Conservation (phyloP, 2,797 vertebrate species). For the Cossypha caffra region DNA sequence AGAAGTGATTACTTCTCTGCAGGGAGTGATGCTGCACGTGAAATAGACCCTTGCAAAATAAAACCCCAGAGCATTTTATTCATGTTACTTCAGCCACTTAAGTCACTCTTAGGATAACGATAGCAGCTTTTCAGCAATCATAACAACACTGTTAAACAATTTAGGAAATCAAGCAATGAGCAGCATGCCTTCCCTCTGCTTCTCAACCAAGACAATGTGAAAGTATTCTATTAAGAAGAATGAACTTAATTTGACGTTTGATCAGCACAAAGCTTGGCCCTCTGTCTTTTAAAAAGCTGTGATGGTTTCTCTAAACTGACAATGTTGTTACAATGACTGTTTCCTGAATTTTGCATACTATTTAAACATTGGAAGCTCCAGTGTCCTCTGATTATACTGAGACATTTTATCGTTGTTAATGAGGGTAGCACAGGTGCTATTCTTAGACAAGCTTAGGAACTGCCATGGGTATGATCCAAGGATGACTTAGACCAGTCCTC, state of each 20-base stretch:
- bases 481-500: neutral
- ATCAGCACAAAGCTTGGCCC: neutral
- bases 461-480: neutral
- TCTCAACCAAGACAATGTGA: neutral
- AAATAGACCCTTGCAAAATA: neutral
- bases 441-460: neutral
- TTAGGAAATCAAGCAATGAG: neutral
- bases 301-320: neutral
- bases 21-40: neutral
- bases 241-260: neutral
- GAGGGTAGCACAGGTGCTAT: neutral
- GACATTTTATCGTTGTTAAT: slow-evolving; percentile 18
- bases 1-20: neutral
- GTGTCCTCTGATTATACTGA: neutral
- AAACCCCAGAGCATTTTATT: neutral
- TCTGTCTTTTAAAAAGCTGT: neutral
- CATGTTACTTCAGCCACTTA: neutral
- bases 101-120: neutral
- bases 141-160: neutral
- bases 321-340: neutral
- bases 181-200: neutral
- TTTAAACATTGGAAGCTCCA: neutral
- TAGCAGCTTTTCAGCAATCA: neutral
- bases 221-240: neutral
- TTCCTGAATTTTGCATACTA: neutral